Evolutionary conservation across 2,888 invertebrate species (phyloP).

Genomic region (Metalampra italica): DNA sequence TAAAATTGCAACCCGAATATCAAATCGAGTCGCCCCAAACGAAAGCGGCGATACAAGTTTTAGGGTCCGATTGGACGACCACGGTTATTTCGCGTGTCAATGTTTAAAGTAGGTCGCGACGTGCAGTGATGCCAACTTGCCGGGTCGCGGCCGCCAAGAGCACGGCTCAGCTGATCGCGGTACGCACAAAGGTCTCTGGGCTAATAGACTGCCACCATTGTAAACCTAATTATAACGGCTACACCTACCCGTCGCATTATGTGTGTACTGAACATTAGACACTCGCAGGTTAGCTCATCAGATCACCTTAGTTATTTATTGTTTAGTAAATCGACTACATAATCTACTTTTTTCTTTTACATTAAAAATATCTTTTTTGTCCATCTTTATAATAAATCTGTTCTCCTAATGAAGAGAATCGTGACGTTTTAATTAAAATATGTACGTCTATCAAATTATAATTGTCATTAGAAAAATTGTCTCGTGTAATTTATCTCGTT

Average conservation of each 20-base stretch:
- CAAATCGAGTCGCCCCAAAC: background rate
- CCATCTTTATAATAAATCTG: background rate
- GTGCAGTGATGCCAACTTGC: slow-evolving; percentile 23
- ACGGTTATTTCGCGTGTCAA: background rate
- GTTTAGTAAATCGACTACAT: too few species aligned
- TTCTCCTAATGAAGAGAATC: slow-evolving; percentile 8
- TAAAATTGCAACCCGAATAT: background rate
- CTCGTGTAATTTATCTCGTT: slow-evolving; percentile 27
- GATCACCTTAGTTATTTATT: too few species aligned
- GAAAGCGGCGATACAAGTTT: slow-evolving; percentile 3
- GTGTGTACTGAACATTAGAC: background rate
- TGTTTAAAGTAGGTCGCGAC: slow-evolving; percentile 12
- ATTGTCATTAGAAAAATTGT: slow-evolving; percentile 26
- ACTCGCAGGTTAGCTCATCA: too few species aligned
- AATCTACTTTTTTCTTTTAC: too few species aligned
- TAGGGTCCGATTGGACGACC: background rate
- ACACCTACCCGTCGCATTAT: slow-evolving; percentile 7
- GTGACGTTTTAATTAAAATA: slow-evolving; percentile 18
- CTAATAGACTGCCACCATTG: slow-evolving; percentile 49
- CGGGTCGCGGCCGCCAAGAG: slow-evolving; percentile 28
- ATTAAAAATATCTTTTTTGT: background rate
- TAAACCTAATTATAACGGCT: slow-evolving; percentile 37
- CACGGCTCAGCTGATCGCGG: slow-evolving; percentile 58
- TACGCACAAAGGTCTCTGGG: slow-evolving; percentile 68
- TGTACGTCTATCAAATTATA: slow-evolving; percentile 15